These are phyloP conservation scores for Lepus americanus DNA, from an alignment of 2,113 vertebrate species.

Conservation along the genomic window DNA sequence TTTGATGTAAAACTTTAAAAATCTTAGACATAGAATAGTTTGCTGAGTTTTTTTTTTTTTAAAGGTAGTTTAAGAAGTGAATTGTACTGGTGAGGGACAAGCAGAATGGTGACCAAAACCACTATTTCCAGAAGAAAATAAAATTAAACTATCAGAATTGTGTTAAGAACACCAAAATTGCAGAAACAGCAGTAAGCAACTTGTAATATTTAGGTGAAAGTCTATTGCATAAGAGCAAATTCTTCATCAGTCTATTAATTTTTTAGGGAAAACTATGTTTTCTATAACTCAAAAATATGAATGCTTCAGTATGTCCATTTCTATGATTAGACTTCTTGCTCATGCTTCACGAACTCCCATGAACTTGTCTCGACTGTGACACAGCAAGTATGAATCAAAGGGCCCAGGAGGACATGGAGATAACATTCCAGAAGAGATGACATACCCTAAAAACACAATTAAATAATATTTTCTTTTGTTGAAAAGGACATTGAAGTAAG, in stretches of 20 bases:
- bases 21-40: not conserved
- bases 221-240: not conserved
- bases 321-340: not conserved
- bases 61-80: not conserved
- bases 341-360: not conserved
- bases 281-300: not conserved
- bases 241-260: not conserved
- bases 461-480: not conserved
- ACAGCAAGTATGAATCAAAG: not conserved
- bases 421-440: not conserved
- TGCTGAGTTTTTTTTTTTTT: not conserved
- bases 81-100: not conserved
- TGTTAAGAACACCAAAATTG: conserved; percentile 8
- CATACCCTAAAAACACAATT: not conserved
- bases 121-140: not conserved
- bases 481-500: not conserved
- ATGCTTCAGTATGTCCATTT: conserved; percentile 29
- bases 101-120: not conserved
- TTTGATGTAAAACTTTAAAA: conserved; percentile 37
- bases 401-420: not conserved
- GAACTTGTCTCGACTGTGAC: not conserved
- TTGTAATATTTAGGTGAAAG: not conserved
- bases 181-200: not conserved
- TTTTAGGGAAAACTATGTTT: conserved; percentile 5
- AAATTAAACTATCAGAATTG: not conserved